Evolutionary conservation across 2,797 vertebrate genomes (phyloP).

Genomic region (Danio albolineatus): DNA sequence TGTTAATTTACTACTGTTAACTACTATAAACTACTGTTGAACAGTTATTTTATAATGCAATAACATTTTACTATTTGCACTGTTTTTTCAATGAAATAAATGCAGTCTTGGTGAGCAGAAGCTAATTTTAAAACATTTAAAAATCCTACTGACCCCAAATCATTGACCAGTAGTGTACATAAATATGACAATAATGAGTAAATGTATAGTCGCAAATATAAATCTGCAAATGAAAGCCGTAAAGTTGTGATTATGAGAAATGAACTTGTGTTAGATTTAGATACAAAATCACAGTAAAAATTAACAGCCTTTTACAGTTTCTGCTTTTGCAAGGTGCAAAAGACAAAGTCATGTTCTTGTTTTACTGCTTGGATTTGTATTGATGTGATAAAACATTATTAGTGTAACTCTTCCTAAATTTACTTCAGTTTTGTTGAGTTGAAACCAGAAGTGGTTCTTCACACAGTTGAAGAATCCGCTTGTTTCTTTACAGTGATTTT

Average conservation of each 20-base stretch:
- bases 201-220: background rate
- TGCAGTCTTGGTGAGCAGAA: too few species aligned
- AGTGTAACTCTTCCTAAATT: background rate
- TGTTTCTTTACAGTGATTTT: background rate
- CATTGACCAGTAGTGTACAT: too few species aligned
- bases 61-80: too few species aligned
- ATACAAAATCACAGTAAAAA: background rate
- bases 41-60: too few species aligned
- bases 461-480: background rate
- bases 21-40: too few species aligned
- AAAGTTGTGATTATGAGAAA: background rate
- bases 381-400: background rate
- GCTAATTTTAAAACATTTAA: too few species aligned
- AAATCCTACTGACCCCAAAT: too few species aligned
- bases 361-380: background rate
- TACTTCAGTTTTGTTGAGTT: background rate
- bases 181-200: background rate
- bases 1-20: too few species aligned
- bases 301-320: background rate
- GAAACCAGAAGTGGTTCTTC: background rate
- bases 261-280: background rate
- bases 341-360: background rate
- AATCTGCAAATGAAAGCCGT: background rate
- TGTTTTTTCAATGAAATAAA: too few species aligned
- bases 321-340: background rate